phyloP scores from a whole-genome alignment of 2,888 invertebrate species.

The Polymixis flavicincta region DNA sequence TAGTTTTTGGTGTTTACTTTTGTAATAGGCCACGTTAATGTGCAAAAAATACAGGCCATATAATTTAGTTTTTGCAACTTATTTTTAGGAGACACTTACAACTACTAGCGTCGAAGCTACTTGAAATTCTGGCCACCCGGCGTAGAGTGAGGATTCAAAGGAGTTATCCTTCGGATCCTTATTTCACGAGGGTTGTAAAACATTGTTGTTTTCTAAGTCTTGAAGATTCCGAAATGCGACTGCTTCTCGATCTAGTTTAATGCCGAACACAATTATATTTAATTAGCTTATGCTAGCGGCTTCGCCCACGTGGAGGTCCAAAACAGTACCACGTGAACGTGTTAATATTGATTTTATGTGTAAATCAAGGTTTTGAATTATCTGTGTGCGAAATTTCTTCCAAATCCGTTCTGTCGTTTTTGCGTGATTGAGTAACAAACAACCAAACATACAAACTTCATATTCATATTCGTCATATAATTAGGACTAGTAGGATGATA shows the following conservation, averaged over 20 bases:
- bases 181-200: conserved; percentile 16
- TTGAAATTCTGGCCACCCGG: conserved; percentile 19
- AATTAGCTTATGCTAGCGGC: background rate
- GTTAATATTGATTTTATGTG: too few species aligned
- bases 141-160: conserved; percentile 17
- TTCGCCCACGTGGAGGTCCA: too few species aligned
- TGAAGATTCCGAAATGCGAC: background rate
- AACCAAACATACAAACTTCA: too few species aligned
- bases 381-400: too few species aligned
- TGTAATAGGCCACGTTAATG: too few species aligned
- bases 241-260: background rate
- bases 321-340: too few species aligned
- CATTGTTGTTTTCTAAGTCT: conserved; percentile 21
- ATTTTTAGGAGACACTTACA: background rate
- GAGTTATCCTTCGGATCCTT: background rate
- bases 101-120: conserved; percentile 4
- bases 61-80: conserved; percentile 16
- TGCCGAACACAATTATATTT: background rate
- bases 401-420: too few species aligned
- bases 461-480: too few species aligned
- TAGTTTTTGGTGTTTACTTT: background rate
- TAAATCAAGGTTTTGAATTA: too few species aligned
- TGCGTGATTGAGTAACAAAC: too few species aligned
- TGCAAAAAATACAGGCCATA: background rate
- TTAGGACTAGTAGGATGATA: too few species aligned